Base-by-base conservation (phyloP, 2,797 vertebrate species). In the Potorous gilbertii region DNA sequence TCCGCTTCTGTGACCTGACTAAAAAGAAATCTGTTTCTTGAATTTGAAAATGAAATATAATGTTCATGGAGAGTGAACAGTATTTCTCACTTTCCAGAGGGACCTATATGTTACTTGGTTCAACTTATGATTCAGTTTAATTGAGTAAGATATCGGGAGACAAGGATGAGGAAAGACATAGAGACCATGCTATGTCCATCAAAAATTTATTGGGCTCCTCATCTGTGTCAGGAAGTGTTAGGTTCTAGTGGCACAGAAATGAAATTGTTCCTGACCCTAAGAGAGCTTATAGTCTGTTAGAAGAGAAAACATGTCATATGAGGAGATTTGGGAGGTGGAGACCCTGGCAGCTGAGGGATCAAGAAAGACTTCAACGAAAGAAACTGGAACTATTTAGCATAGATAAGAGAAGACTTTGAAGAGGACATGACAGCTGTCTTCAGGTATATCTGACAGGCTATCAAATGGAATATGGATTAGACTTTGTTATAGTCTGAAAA, bases 41-140 rank as follows among this genome's bases (percentile, higher is more conserved):
- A 54, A 54, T 56, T 91, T 54, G 87, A 93, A 94, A 96, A 97
- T 92, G 91, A 95, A 96, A 95, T 29, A 92, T 29, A 91, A 93
- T 95, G 40, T 0, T 50, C 40, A 87, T 87, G 96, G n/a, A 4
- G 89, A 96, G 93, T 74, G 55, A 90, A 90, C 6, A 81, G 0
- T 90, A n/a, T 27, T 55, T 95, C 74, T 66, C 29, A 55, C 40
- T 56, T 56, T 4, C 34, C 55, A 93, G 94, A 87, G 29, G 56
- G 96, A 95, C 59, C 24, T 52, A 56, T 95, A 92, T 95, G 90
- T 92, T 94, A 95, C 62, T 57, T 40, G 92, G 50, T 93, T 87
- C 57, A 91, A 54, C 18, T 95, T 91, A 55, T 31, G 29, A 54
- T 40, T 81, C n/a, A 81, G 18, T 81, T 81, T 18, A 81, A 46